Percentiles rank a stretch among this genome's conserved stretches.
Conservation (phyloP, 64 coral and sea anemone genomes). For the Astreopora myriophthalma region DNA sequence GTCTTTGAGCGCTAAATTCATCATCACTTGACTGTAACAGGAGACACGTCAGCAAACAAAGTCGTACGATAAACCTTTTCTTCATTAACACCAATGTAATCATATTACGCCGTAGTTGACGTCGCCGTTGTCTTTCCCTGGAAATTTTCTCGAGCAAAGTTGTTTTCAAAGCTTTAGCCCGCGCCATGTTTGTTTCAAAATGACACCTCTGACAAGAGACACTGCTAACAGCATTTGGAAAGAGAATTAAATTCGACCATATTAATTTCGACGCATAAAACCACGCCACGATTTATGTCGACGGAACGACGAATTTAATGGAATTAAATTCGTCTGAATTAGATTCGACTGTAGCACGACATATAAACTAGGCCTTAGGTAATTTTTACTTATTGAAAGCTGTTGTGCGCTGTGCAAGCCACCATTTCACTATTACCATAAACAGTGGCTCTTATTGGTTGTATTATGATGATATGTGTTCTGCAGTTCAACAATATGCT, state of each 20-base stretch:
- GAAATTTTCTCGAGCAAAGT: conserved; percentile 41
- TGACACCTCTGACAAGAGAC: not conserved
- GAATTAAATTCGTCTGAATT: too few species aligned
- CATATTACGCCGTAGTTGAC: conserved; percentile 20
- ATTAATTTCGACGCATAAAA: conserved; percentile 48
- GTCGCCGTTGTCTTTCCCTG: conserved; percentile 31
- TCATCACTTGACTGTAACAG: conserved; percentile 32
- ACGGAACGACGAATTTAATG: conserved; percentile 63
- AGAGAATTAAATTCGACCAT: not conserved
- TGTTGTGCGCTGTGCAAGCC: too few species aligned
- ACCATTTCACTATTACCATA: too few species aligned
- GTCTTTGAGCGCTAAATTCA: not conserved
- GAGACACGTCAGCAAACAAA: conserved; percentile 37
- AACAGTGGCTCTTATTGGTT: too few species aligned
- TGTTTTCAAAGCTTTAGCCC: not conserved
- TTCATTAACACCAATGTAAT: conserved; percentile 16
- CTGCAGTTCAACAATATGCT: too few species aligned
- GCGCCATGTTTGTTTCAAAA: conserved; percentile 8
- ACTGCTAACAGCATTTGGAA: not conserved
- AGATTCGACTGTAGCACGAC: too few species aligned
- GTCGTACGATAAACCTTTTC: conserved; percentile 36
- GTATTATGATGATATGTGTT: too few species aligned
- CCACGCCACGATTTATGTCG: conserved; percentile 3
- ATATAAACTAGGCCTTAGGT: conserved; percentile 19
- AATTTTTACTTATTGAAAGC: too few species aligned